Evolutionary conservation across 2,113 vertebrate species (phyloP).

Genomic region (Antechinus flavipes): DNA sequence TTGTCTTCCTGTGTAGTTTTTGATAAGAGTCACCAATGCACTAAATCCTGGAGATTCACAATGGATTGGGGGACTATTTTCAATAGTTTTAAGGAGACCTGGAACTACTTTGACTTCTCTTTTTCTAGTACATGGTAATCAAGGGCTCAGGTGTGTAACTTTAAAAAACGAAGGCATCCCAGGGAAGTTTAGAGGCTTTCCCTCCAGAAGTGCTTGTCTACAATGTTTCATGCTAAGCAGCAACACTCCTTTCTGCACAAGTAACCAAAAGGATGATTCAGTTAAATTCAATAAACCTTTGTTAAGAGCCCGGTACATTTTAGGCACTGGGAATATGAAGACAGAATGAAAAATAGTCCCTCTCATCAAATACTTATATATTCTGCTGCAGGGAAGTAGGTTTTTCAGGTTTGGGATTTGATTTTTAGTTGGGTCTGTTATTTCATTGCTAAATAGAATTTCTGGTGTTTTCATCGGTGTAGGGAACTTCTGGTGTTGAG

Average conservation of each 20-base stretch:
- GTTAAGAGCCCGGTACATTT: neutral
- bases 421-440: neutral
- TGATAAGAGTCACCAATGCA: neutral
- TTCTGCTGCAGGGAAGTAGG: neutral
- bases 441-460: neutral
- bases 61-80: neutral
- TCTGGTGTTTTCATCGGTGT: neutral
- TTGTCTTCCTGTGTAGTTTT: neutral
- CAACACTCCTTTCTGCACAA: neutral
- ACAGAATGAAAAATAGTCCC: neutral
- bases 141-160: constrained; percentile 65
- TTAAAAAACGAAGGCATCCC: constrained; percentile 32
- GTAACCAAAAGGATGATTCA: neutral
- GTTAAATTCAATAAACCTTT: neutral
- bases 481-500: neutral
- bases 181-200: neutral
- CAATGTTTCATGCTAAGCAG: neutral
- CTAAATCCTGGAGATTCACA: neutral
- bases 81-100: neutral
- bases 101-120: constrained; percentile 58
- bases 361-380: neutral
- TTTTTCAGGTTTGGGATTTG: neutral
- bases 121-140: constrained; percentile 75
- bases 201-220: neutral
- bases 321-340: neutral